A percentile compares a stretch with the other conserved stretches of the same genome.
Conservation (phyloP, 30 jellyfish, hydroid and myxozoan species). For the Morbakka virulenta region DNA sequence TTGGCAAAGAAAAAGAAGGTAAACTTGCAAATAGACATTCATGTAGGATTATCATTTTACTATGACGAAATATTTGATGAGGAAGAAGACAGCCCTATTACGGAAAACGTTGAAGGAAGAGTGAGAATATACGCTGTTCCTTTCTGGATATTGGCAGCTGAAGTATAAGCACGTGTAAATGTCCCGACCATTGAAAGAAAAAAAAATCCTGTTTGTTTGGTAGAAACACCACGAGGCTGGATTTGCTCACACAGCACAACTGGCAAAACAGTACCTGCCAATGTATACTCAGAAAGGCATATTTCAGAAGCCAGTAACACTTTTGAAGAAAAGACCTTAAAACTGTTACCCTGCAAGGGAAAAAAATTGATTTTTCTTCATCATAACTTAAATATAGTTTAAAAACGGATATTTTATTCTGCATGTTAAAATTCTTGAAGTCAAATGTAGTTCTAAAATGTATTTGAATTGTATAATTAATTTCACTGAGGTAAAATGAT, state of each 20-base stretch:
- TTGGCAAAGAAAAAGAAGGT: slow-evolving; percentile 21
- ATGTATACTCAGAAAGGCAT: slow-evolving; percentile 44
- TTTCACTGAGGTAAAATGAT: too few relatives aligned
- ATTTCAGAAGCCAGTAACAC: slow-evolving; percentile 68
- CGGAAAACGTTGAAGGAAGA: not conserved
- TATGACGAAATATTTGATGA: slow-evolving; percentile 47
- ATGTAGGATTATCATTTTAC: slow-evolving; percentile 35
- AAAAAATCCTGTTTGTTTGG: slow-evolving; percentile 34
- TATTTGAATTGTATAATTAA: too few relatives aligned
- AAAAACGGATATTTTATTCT: too few relatives aligned
- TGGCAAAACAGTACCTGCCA: slow-evolving; percentile 15
- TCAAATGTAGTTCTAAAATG: too few relatives aligned
- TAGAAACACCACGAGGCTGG: slow-evolving; percentile 41
- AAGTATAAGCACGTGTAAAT: slow-evolving; percentile 18
- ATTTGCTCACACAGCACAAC: slow-evolving; percentile 37
- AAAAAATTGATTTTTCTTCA: slow-evolving; percentile 5
- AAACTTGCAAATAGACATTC: slow-evolving; percentile 48
- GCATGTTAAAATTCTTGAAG: too few relatives aligned
- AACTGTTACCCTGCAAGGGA: slow-evolving; percentile 40
- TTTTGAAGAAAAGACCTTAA: slow-evolving; percentile 28
- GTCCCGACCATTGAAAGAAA: too few relatives aligned
- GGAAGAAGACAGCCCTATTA: slow-evolving; percentile 10
- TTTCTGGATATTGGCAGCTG: slow-evolving; percentile 22
- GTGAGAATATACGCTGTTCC: slow-evolving; percentile 13
- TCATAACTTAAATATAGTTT: too few relatives aligned